Base-by-base conservation (phyloP, 2,797 vertebrate species). In the Bryconaethiops microstoma region DNA sequence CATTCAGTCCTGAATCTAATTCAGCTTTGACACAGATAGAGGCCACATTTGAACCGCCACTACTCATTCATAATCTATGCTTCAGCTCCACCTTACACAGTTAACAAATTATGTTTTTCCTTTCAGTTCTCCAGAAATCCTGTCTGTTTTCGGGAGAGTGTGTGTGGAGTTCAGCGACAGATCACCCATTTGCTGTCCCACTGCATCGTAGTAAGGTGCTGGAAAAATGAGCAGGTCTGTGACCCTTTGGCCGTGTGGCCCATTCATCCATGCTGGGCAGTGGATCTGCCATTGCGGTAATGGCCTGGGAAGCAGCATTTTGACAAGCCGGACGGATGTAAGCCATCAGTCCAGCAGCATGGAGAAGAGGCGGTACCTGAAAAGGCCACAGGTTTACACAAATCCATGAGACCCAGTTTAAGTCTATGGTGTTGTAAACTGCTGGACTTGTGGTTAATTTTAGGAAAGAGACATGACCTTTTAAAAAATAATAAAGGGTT, bases 231-330 rank as follows among this genome's bases (percentile, higher is more conserved):
- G 89, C 85, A 81, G 90, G 92, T 90, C 88, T 91, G 76, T 88
- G 86, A 93, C 92, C 91, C 89, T 88, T 86, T 87, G 89, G 88
- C 89, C 86, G 88, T 89, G 88, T 71, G 83, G 86, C 88, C 92
- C 91, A 94, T 95, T 92, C 92, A 91, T 95, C 92, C 88, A 83
- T 88, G 87, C 89, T 84, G 88, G 90, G 92, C 90, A 91, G 91
- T 90, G 91, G 90, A 90, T 90, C 85, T 86, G 88, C 90, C 88
- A 89, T 91, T 90, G 72, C 90, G 90, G 92, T 95, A 93, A 95
- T 94, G 95, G 92, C 94, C 91, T 89, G 88, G 88, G 92, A 94
- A 92, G 90, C 92, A 90, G 88, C 93, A 77, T 93, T 95, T 94
- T 94, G 92, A 93, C 92, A 94, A 90, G 89, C 87, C 82, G 86